A percentile compares a stretch with the other conserved stretches of the same genome.
Conservation (phyloP, 2,888 invertebrate species). For the Pollenia labialis region DNA sequence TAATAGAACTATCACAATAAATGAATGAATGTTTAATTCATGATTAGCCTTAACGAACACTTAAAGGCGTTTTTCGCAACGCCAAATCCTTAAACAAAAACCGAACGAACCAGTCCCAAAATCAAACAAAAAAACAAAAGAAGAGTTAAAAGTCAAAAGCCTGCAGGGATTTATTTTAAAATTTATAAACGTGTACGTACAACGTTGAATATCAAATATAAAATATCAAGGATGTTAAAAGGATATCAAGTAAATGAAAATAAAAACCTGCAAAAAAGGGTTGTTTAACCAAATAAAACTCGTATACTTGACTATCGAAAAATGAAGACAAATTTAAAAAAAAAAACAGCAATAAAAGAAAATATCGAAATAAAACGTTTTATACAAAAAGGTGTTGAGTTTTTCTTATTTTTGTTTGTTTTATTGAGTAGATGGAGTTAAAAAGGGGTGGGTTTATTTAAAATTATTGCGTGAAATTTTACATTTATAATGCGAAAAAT, state of each 20-base stretch:
- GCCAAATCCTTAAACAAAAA: constrained; percentile 75
- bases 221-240: constrained; percentile 43
- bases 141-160: constrained; percentile 82
- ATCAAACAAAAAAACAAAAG: constrained; percentile 39
- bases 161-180: constrained; percentile 82
- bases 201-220: constrained; percentile 51
- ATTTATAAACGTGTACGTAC: constrained; percentile 58
- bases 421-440: too few species aligned
- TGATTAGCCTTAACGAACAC: constrained; percentile 48
- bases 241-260: constrained; percentile 75
- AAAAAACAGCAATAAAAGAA: constrained; percentile 2
- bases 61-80: constrained; percentile 48
- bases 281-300: constrained; percentile 28
- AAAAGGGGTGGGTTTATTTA: constrained; percentile 59
- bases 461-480: constrained; percentile 71
- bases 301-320: constrained; percentile 3
- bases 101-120: constrained; percentile 12
- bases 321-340: constrained; percentile 29
- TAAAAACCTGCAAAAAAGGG: constrained; percentile 63
- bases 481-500: constrained; percentile 55
- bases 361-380: constrained; percentile 51
- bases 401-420: neutral
- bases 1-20: too few species aligned
- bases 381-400: constrained; percentile 60
- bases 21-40: too few species aligned